phyloP scores from a whole-genome alignment of 2,113 vertebrate species.

The Cephalopholis sonnerati region DNA sequence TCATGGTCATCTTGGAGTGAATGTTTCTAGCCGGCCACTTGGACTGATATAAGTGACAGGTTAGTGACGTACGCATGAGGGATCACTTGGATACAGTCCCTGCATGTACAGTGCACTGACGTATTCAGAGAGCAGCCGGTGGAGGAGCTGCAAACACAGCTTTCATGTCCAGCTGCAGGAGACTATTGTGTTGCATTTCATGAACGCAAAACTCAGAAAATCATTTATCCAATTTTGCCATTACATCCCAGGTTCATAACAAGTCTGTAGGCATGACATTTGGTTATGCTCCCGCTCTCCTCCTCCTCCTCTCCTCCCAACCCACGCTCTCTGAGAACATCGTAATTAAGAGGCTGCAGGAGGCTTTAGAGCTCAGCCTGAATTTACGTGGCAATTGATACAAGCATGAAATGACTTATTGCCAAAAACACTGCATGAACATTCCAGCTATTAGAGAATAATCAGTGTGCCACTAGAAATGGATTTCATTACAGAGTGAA shows the following conservation, averaged over 20 bases:
- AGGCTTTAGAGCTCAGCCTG: slow-evolving; percentile 68
- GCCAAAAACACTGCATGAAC: slow-evolving; percentile 65
- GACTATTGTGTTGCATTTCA: slow-evolving; percentile 14
- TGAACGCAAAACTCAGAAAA: slow-evolving; percentile 43
- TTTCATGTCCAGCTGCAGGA: slow-evolving; percentile 29
- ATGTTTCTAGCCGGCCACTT: slow-evolving; percentile 23
- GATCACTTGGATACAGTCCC: slow-evolving; percentile 22
- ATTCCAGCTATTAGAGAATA: slow-evolving; percentile 67
- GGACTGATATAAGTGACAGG: slow-evolving; percentile 53
- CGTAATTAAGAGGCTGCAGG: slow-evolving; percentile 77
- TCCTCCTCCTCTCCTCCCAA: slow-evolving; percentile 44
- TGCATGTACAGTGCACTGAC: background rate
- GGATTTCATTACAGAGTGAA: slow-evolving; percentile 58
- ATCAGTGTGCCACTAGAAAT: slow-evolving; percentile 63
- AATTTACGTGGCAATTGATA: slow-evolving; percentile 77
- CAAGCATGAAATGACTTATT: slow-evolving; percentile 75
- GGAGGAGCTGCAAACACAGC: slow-evolving; percentile 1
- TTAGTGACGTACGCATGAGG: slow-evolving; percentile 26
- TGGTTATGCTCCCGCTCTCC: slow-evolving; percentile 32
- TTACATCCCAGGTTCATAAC: slow-evolving; percentile 55
- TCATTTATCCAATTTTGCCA: slow-evolving; percentile 59
- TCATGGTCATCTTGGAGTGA: slow-evolving; percentile 46
- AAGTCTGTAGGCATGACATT: slow-evolving; percentile 64
- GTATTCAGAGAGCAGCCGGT: background rate
- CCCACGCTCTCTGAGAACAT: slow-evolving; percentile 48